These are phyloP conservation scores for Gallinago jamesoni DNA, from an alignment of 2,113 vertebrate genomes.

Conservation along the genomic window DNA sequence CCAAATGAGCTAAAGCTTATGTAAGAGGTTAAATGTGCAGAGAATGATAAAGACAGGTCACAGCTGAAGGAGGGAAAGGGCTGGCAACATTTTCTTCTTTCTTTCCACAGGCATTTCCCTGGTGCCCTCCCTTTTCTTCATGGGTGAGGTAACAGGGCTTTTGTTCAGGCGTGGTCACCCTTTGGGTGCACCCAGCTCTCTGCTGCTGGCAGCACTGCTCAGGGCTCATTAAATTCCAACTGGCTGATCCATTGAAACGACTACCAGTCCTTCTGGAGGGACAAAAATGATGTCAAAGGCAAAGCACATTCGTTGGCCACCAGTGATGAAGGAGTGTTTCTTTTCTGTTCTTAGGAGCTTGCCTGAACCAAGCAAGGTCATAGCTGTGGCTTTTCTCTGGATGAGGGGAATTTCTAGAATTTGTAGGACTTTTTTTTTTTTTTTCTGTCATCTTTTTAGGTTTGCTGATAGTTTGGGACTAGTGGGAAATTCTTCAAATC, in stretches of 20 bases:
- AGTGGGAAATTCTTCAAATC: conserved; percentile 45
- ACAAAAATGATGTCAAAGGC: neutral
- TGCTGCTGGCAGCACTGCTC: neutral
- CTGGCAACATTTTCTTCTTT: neutral
- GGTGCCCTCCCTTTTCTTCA: neutral
- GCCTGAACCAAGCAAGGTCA: neutral
- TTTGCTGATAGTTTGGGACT: conserved; percentile 8
- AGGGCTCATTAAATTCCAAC: neutral
- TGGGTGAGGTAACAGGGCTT: neutral
- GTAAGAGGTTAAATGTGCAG: neutral
- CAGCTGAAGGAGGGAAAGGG: neutral
- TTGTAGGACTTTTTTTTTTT: neutral
- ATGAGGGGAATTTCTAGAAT: neutral
- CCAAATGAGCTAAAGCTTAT: neutral
- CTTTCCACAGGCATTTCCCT: neutral
- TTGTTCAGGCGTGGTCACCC: neutral
- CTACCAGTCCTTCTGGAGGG: neutral
- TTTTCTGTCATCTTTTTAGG: neutral
- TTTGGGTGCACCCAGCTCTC: neutral
- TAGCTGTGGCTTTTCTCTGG: conserved; percentile 9
- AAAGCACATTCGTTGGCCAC: neutral
- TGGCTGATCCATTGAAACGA: neutral
- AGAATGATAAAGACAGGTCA: neutral
- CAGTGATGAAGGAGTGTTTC: neutral
- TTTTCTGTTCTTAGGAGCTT: neutral